These are phyloP conservation scores for Rhinogobio ventralis DNA, from an alignment of 2,797 vertebrate genomes.

Conservation along the genomic window DNA sequence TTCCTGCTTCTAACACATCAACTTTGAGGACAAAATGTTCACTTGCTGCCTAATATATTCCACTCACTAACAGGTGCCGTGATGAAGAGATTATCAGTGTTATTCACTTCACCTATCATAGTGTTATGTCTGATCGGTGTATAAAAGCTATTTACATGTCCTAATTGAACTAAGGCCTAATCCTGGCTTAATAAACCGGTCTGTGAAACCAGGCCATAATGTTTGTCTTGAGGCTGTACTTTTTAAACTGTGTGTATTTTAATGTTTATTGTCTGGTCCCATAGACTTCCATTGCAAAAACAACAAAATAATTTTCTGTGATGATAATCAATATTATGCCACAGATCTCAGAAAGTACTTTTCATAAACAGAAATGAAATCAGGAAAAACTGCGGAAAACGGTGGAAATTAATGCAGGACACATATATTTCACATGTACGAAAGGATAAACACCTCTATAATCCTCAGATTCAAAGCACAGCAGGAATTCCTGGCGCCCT, in stretches of 20 bases:
- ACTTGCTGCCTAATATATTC: too few relatives aligned
- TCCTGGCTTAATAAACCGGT: too few relatives aligned
- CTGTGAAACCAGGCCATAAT: too few relatives aligned
- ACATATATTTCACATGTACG: slow-evolving; percentile 36
- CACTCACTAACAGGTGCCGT: too few relatives aligned
- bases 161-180: too few relatives aligned
- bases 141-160: too few relatives aligned
- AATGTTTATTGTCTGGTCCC: background rate
- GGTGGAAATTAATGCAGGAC: background rate
- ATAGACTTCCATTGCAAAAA: background rate
- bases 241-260: background rate
- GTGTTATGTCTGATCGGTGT: too few relatives aligned
- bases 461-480: slow-evolving; percentile 2
- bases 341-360: background rate
- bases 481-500: slow-evolving; percentile 8
- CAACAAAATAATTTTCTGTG: background rate
- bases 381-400: background rate
- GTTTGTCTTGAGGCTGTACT: background rate
- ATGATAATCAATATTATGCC: background rate
- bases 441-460: slow-evolving; percentile 59
- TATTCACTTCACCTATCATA: too few relatives aligned
- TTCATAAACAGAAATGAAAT: background rate
- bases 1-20: too few relatives aligned
- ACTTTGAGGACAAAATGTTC: too few relatives aligned
- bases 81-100: too few relatives aligned